A percentile compares a stretch with the other conserved stretches of the same genome.
Evolutionary conservation across 2,888 invertebrate genomes (phyloP).

Genomic region (Cynaeus angustus): DNA sequence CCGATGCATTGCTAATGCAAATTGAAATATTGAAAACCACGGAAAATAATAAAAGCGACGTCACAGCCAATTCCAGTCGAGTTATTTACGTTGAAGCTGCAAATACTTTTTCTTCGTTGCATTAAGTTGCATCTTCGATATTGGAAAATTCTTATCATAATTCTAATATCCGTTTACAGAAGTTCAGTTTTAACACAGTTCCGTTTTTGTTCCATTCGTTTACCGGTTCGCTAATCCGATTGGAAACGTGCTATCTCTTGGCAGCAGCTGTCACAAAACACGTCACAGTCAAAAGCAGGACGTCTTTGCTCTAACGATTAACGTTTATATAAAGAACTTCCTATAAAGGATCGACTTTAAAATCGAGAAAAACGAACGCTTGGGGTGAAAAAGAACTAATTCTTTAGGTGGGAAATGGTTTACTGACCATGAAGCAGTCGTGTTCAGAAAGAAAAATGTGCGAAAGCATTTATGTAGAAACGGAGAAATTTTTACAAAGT

Average conservation of each 20-base stretch:
- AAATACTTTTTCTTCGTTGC: background rate
- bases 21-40: conserved; percentile 12
- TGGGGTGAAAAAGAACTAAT: background rate
- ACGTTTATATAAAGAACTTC: conserved; percentile 31
- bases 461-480: too few relatives aligned
- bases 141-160: conserved; percentile 51
- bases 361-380: conserved; percentile 12
- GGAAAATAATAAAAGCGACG: conserved; percentile 28
- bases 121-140: conserved; percentile 21
- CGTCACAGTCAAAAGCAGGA: conserved; percentile 51
- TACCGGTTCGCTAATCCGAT: conserved; percentile 64
- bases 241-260: conserved; percentile 60
- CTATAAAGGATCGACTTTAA: conserved; percentile 26
- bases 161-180: conserved; percentile 61
- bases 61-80: conserved; percentile 14
- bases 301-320: conserved; percentile 40
- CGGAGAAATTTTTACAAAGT: too few relatives aligned
- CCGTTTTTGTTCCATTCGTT: conserved; percentile 64
- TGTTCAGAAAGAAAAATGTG: too few relatives aligned
- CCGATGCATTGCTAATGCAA: conserved; percentile 14
- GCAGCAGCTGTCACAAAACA: conserved; percentile 57
- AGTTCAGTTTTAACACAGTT: conserved; percentile 60
- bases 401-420: background rate
- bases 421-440: too few relatives aligned
- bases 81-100: conserved; percentile 11